Conservation (phyloP, 2,888 invertebrate species). For the Eupithecia tripunctaria region DNA sequence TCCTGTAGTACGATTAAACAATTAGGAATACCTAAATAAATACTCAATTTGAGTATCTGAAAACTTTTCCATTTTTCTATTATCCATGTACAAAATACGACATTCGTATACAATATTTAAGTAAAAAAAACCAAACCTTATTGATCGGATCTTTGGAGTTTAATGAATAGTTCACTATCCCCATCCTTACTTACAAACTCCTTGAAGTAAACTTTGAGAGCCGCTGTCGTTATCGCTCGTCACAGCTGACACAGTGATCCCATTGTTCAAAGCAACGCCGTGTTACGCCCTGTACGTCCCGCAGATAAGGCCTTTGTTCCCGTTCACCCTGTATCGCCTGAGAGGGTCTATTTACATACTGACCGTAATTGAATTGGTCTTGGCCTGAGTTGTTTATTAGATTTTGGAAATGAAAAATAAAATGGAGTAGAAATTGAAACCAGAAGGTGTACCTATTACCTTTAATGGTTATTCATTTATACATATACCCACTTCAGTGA, state of each 20-base stretch:
- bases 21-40: too few species aligned
- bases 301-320: conserved; percentile 36
- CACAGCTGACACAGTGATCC: conserved; percentile 31
- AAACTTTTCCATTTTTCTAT: too few species aligned
- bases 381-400: conserved; percentile 34
- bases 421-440: conserved; percentile 3
- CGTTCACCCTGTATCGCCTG: conserved; percentile 44
- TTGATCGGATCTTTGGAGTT: not conserved
- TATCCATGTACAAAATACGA: not conserved
- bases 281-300: conserved; percentile 34
- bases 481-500: not conserved
- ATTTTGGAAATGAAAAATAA: conserved; percentile 6
- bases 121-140: not conserved
- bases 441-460: not conserved
- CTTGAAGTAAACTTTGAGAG: conserved; percentile 31
- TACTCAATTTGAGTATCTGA: too few species aligned
- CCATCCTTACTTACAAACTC: not conserved
- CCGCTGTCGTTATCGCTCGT: conserved; percentile 27
- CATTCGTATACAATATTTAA: too few species aligned
- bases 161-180: not conserved
- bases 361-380: conserved; percentile 59
- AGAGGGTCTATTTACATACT: conserved; percentile 63
- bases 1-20: too few species aligned
- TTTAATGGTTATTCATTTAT: not conserved
- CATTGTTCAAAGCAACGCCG: conserved; percentile 38